Percentiles rank a stretch among this genome's conserved stretches.
These are phyloP conservation scores for Gortyna flavago DNA, from an alignment of 2,888 invertebrate species.

Conservation along the genomic window DNA sequence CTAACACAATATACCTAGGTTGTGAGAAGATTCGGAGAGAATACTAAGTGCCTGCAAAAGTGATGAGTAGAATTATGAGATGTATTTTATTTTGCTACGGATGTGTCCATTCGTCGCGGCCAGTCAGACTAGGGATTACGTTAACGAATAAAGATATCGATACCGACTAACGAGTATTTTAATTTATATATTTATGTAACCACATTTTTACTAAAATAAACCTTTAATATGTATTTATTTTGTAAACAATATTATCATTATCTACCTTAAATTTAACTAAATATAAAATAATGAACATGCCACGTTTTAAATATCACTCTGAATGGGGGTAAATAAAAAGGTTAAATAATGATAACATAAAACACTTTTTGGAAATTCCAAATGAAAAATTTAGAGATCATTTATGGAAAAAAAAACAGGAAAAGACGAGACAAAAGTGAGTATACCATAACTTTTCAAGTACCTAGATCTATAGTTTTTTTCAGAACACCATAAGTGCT, in stretches of 20 bases:
- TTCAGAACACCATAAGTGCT: neutral
- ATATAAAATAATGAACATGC: neutral
- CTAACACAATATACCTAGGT: slow-evolving; percentile 27
- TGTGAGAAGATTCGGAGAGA: slow-evolving; percentile 22
- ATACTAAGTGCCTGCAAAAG: slow-evolving; percentile 49
- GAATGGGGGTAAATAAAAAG: neutral
- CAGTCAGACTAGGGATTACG: neutral
- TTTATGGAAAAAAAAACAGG: neutral
- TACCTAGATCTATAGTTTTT: neutral
- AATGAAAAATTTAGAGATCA: fast-evolving
- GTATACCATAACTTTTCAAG: neutral
- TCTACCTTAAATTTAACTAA: neutral
- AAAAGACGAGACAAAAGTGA: neutral
- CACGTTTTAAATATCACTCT: too few species aligned
- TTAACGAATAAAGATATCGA: slow-evolving; percentile 23
- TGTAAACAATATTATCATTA: slow-evolving; percentile 1
- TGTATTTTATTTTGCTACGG: slow-evolving; percentile 1
- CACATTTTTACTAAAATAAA: slow-evolving; percentile 10
- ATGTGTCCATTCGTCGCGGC: slow-evolving; percentile 2
- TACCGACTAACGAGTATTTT: slow-evolving; percentile 10
- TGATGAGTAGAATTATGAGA: slow-evolving; percentile 24
- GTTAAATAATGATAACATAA: neutral
- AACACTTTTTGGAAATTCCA: neutral
- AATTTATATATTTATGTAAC: slow-evolving; percentile 6
- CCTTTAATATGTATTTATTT: slow-evolving; percentile 19